phyloP scores from a whole-genome alignment of 2,797 vertebrate genomes.

The Hemitrygon akajei region DNA sequence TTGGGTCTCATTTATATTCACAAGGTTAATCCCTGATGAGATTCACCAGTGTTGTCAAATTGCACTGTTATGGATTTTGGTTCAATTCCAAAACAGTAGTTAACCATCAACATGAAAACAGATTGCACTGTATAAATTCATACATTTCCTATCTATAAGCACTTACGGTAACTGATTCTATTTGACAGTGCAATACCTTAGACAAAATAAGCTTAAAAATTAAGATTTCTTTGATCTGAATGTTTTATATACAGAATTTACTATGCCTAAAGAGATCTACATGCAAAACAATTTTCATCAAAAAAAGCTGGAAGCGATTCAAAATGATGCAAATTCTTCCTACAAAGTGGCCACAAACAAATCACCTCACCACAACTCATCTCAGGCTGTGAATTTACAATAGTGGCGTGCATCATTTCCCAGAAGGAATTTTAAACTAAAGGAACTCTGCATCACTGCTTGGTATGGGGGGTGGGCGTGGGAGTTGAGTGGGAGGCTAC shows the following conservation, averaged over 20 bases:
- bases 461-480: too few species aligned
- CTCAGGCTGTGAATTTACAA: background rate
- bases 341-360: background rate
- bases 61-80: constrained; percentile 13
- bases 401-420: background rate
- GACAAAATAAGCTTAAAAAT: background rate
- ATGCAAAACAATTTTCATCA: too few species aligned
- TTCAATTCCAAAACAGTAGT: constrained; percentile 17
- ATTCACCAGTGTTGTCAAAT: background rate
- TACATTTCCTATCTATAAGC: background rate
- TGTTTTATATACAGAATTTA: background rate
- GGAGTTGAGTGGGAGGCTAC: too few species aligned
- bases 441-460: background rate
- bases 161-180: background rate
- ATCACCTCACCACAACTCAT: background rate
- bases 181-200: background rate
- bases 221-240: background rate
- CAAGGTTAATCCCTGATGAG: constrained; percentile 10
- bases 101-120: background rate
- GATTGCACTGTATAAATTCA: constrained; percentile 10
- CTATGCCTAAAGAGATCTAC: too few species aligned
- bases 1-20: constrained; percentile 28
- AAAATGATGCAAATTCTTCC: background rate
- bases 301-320: too few species aligned
- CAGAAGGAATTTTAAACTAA: background rate